Conservation (phyloP, 1,140 invertebrate species). For the Lepidotrigona ventralis region DNA sequence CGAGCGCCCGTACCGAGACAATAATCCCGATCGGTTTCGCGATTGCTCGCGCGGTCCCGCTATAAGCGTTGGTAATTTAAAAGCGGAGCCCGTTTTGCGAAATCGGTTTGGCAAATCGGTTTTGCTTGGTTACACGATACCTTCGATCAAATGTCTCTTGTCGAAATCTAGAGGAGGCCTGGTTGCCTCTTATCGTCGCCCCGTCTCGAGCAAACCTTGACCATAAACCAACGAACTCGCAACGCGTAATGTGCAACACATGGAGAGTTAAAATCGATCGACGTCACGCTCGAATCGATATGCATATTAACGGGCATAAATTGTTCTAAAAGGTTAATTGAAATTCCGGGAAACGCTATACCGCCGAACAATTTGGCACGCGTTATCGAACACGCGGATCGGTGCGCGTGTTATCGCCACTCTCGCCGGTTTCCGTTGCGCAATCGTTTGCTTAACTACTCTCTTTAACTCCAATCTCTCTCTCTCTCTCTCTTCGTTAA, state of each 20-base stretch:
- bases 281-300: constrained; percentile 1
- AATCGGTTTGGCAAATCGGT: constrained; percentile 1
- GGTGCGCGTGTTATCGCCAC: neutral
- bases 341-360: constrained; percentile 22
- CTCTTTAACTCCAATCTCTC: neutral
- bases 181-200: neutral
- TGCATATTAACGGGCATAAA: constrained; percentile 36
- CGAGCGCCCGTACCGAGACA: neutral
- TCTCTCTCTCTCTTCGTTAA: constrained; percentile 3
- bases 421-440: constrained; percentile 7
- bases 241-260: too few relatives aligned
- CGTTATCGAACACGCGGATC: neutral
- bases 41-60: neutral
- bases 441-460: neutral
- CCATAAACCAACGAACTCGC: neutral
- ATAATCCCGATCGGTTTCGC: constrained; percentile 6
- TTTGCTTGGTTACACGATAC: neutral
- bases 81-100: neutral
- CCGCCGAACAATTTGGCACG: neutral
- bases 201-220: constrained; percentile 3
- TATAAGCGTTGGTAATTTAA: too few relatives aligned
- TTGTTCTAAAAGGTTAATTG: constrained; percentile 35
- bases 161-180: too few relatives aligned
- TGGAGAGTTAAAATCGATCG: neutral
- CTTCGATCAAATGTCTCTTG: neutral